A percentile compares a stretch with the other conserved stretches of the same genome.
phyloP scores from a whole-genome alignment of 2,797 vertebrate genomes.

The Takifugu rubripes region DNA sequence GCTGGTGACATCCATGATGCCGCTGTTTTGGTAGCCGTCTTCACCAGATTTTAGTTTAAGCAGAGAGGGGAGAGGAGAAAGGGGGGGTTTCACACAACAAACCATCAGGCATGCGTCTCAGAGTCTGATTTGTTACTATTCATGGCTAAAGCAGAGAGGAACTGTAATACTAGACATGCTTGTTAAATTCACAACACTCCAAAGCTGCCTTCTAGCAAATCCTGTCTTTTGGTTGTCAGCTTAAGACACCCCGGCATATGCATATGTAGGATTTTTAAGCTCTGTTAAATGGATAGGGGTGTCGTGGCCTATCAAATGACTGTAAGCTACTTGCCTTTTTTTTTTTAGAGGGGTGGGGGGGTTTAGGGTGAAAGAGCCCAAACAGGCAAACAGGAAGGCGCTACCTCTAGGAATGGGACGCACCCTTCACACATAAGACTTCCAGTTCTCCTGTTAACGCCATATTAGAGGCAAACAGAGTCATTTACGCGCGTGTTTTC shows the following conservation, averaged over 20 bases:
- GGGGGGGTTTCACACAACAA: conserved; percentile 65
- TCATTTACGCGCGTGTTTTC: conserved; percentile 52
- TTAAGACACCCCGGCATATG: conserved; percentile 77
- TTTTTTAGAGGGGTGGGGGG: not conserved
- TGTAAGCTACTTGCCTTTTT: conserved; percentile 71
- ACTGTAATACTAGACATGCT: conserved; percentile 77
- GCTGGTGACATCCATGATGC: conserved; percentile 51
- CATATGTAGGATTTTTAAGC: conserved; percentile 81
- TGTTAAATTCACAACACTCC: conserved; percentile 83
- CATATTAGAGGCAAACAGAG: conserved; percentile 52
- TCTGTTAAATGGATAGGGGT: conserved; percentile 82
- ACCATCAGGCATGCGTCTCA: conserved; percentile 73
- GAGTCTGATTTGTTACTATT: conserved; percentile 80
- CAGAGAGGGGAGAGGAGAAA: not conserved
- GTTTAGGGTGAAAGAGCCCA: conserved; percentile 34
- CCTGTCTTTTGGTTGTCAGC: conserved; percentile 77
- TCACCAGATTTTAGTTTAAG: conserved; percentile 66
- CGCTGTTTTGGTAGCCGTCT: conserved; percentile 57
- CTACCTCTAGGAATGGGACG: conserved; percentile 45
- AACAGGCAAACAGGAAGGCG: conserved; percentile 42
- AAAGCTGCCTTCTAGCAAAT: conserved; percentile 78
- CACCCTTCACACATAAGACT: conserved; percentile 6
- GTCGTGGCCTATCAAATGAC: conserved; percentile 77
- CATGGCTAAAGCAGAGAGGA: conserved; percentile 78
- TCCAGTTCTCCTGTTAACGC: conserved; percentile 45